phyloP scores from a whole-genome alignment of 2,888 invertebrate species.

The Idaea aversata region DNA sequence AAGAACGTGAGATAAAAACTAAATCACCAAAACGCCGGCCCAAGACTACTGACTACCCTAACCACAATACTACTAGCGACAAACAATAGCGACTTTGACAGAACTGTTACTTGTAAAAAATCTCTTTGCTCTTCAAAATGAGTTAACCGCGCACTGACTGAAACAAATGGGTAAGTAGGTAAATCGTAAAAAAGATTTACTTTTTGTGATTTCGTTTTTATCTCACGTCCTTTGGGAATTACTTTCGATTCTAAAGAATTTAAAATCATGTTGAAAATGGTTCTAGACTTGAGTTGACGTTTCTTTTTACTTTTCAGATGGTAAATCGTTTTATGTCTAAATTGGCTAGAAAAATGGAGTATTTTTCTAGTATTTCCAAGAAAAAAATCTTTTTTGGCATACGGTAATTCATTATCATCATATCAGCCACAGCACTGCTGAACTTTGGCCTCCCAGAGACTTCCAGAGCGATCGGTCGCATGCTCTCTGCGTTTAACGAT shows the following conservation, averaged over 20 bases:
- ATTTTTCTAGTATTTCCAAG: background rate
- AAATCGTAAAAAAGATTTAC: no score
- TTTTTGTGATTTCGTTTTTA: background rate
- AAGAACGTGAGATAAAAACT: conserved; percentile 1
- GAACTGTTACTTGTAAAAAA: no score
- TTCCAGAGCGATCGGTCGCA: no score
- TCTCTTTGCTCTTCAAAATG: no score
- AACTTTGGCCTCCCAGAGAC: no score
- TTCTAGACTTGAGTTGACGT: background rate
- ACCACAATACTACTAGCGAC: background rate
- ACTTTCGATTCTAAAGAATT: background rate
- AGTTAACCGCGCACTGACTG: no score
- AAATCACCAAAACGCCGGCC: background rate
- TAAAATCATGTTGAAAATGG: background rate
- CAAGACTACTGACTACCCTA: background rate
- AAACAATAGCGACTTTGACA: no score
- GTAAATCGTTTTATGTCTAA: background rate
- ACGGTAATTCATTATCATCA: no score
- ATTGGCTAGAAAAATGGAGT: background rate
- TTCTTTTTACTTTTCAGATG: background rate
- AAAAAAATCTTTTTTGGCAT: background rate
- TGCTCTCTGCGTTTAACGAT: no score
- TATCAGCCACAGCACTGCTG: no score
- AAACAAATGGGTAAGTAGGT: no score
- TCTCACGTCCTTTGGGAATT: background rate